Evolutionary conservation across 2,113 vertebrate genomes (phyloP).

Genomic region (Heteronetta atricapilla): DNA sequence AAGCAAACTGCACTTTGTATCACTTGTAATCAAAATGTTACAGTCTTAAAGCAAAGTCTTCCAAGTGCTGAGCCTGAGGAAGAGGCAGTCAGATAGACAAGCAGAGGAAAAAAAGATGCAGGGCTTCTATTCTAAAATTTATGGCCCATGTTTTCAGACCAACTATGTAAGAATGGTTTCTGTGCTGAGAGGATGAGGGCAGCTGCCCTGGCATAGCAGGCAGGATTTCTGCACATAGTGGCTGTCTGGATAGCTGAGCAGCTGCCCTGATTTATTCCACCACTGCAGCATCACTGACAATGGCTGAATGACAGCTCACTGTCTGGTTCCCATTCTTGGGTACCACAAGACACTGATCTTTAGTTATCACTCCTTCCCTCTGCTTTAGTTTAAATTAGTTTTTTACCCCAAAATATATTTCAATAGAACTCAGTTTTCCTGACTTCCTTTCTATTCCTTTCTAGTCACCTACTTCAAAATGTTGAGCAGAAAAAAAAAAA

Average conservation of each 20-base stretch:
- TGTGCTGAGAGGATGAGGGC: neutral
- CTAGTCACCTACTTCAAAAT: neutral
- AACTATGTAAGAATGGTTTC: neutral
- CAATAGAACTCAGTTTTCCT: neutral
- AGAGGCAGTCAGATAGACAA: neutral
- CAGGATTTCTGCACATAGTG: neutral
- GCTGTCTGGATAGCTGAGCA: neutral
- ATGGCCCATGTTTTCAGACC: neutral
- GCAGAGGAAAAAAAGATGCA: neutral
- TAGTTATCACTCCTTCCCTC: neutral
- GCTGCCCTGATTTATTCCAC: neutral
- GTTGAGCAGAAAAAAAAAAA: neutral
- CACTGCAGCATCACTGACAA: neutral
- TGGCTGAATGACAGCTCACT: neutral
- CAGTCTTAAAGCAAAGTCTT: neutral
- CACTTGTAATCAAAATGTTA: constrained; percentile 66
- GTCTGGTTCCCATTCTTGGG: neutral
- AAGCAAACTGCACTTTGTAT: constrained; percentile 62
- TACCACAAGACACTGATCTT: neutral
- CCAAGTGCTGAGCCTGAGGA: neutral
- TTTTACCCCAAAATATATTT: neutral
- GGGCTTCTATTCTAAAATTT: neutral
- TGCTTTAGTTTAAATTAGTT: neutral
- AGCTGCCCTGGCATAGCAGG: neutral
- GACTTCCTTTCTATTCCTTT: neutral